A percentile compares a stretch with the other conserved stretches of the same genome.
Conservation (phyloP, 2,888 invertebrate genomes). For the Cremastinae sp. region DNA sequence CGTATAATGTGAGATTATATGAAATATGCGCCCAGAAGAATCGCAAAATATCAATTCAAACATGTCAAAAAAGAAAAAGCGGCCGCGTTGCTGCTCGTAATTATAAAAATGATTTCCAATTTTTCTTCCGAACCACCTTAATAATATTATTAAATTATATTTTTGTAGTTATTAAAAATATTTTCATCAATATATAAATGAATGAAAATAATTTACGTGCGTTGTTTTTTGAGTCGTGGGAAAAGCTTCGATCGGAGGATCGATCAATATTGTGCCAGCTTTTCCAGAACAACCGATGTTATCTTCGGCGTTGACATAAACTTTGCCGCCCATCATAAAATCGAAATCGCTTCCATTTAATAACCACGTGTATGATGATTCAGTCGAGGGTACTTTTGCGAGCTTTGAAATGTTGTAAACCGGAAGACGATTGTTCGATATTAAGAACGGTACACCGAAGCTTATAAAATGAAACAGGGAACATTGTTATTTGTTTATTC, state of each 20-base stretch:
- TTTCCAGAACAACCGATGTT: conserved; percentile 67
- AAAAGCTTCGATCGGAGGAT: conserved; percentile 24
- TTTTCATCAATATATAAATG: too few species aligned
- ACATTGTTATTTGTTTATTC: not conserved
- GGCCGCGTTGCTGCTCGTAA: too few species aligned
- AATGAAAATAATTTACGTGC: conserved; percentile 47
- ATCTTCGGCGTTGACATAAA: conserved; percentile 70
- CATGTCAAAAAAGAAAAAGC: too few species aligned
- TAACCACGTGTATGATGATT: conserved; percentile 66
- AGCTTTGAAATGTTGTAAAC: conserved; percentile 74
- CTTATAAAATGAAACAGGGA: conserved; percentile 62
- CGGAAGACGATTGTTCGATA: conserved; percentile 70
- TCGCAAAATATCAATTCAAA: too few species aligned
- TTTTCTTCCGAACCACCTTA: too few species aligned
- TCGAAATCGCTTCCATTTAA: conserved; percentile 50
- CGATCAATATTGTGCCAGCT: conserved; percentile 63
- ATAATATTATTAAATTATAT: too few species aligned
- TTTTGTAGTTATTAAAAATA: too few species aligned
- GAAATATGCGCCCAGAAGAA: too few species aligned
- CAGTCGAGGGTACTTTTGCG: conserved; percentile 59
- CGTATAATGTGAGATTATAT: too few species aligned
- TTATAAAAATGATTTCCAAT: too few species aligned
- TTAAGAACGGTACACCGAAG: conserved; percentile 70
- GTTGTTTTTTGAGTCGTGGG: conserved; percentile 6
- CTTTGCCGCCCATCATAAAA: conserved; percentile 64